A percentile compares a stretch with the other conserved stretches of the same genome.
Conservation (phyloP, 2,113 vertebrate genomes). For the Rhagologus leucostigma region DNA sequence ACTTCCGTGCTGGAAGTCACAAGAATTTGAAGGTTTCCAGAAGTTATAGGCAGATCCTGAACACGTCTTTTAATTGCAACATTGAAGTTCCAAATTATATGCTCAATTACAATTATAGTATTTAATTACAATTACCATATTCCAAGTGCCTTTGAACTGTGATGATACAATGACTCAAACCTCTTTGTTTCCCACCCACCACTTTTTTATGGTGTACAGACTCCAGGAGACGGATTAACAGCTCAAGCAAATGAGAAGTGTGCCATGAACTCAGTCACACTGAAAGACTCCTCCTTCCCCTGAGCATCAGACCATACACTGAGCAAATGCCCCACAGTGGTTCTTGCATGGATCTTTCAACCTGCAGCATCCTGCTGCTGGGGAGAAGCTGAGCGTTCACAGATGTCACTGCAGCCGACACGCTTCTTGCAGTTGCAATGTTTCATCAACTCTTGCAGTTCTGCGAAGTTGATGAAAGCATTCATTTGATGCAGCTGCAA, state of each 20-base stretch:
- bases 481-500: neutral
- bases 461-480: neutral
- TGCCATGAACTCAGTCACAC: neutral
- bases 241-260: neutral
- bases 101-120: conserved; percentile 13
- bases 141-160: conserved; percentile 11
- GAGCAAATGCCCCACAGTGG: neutral
- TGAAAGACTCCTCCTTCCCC: neutral
- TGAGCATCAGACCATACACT: neutral
- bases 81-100: neutral
- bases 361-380: neutral
- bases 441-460: too few species aligned
- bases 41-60: neutral
- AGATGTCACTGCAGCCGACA: neutral
- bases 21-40: conserved; percentile 11
- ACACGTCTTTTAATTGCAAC: neutral
- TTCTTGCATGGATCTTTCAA: neutral
- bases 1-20: neutral
- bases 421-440: neutral
- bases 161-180: neutral
- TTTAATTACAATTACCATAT: conserved; percentile 14
- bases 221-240: neutral
- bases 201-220: neutral
- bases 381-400: neutral
- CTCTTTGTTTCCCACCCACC: neutral